Evolutionary conservation across 2,797 vertebrate species (phyloP).

Genomic region (Hypotaenidia philippensis): DNA sequence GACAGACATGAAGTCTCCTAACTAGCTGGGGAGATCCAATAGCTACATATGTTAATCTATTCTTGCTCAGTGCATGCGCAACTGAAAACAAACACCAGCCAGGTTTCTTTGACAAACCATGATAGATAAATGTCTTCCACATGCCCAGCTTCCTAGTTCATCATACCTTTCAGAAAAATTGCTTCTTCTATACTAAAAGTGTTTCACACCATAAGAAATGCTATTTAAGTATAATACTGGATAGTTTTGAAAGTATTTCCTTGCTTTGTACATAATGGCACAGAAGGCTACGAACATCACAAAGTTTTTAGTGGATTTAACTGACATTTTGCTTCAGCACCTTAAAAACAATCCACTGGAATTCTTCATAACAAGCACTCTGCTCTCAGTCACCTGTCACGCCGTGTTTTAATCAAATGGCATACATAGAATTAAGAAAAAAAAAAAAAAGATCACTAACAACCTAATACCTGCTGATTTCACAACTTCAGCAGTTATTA

Average conservation of each 20-base stretch:
- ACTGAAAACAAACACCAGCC: slow-evolving; percentile 45
- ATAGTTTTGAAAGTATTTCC: background rate
- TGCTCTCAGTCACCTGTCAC: background rate
- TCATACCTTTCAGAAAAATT: background rate
- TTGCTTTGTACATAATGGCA: background rate
- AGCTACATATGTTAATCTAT: slow-evolving; percentile 13
- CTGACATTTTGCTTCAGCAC: background rate
- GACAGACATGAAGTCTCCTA: slow-evolving; percentile 36
- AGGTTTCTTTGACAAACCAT: slow-evolving; percentile 25
- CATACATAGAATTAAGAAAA: background rate
- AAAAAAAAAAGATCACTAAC: background rate
- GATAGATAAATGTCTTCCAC: background rate
- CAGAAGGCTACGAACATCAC: background rate
- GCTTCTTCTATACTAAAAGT: background rate
- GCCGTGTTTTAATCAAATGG: background rate
- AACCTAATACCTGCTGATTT: background rate
- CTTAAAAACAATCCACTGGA: background rate
- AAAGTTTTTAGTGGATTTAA: slow-evolving; percentile 10
- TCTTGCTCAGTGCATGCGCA: background rate
- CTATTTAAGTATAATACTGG: background rate
- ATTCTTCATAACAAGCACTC: background rate
- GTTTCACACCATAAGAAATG: background rate
- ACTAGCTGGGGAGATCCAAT: background rate
- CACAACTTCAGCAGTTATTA: background rate
- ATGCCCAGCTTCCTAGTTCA: background rate